phyloP scores from a whole-genome alignment of 2,888 invertebrate species.

The Bugulina stolonifera region DNA sequence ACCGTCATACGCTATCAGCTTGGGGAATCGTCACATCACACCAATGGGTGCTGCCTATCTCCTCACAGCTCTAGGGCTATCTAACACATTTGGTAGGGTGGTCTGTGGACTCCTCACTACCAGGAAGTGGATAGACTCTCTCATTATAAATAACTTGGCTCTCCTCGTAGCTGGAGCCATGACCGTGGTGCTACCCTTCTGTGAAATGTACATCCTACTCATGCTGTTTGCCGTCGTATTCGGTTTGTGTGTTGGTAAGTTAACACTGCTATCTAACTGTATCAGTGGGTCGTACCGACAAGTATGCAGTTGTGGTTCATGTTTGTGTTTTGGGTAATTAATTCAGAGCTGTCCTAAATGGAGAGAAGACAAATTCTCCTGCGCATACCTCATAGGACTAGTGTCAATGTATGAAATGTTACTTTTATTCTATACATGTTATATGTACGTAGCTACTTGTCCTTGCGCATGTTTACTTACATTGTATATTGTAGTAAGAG shows the following conservation, averaged over 20 bases:
- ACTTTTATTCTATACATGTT: no score
- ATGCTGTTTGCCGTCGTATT: neutral
- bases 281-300: no score
- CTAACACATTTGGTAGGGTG: conserved; percentile 24
- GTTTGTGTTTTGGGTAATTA: no score
- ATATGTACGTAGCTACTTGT: no score
- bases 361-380: no score
- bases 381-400: no score
- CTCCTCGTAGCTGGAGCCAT: conserved; percentile 39
- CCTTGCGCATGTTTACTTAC: no score
- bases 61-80: conserved; percentile 7
- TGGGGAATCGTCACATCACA: neutral
- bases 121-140: conserved; percentile 16
- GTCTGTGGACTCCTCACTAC: conserved; percentile 1
- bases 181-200: conserved; percentile 36
- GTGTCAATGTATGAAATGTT: no score
- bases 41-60: neutral
- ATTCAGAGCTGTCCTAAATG: no score
- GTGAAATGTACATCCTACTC: neutral
- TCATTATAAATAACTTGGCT: conserved; percentile 40
- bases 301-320: no score
- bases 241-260: conserved; percentile 25
- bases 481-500: no score
- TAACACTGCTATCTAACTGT: no score
- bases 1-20: neutral